Base-by-base conservation (phyloP, 1,140 invertebrate genomes). In the Drosophila nebulosa region DNA sequence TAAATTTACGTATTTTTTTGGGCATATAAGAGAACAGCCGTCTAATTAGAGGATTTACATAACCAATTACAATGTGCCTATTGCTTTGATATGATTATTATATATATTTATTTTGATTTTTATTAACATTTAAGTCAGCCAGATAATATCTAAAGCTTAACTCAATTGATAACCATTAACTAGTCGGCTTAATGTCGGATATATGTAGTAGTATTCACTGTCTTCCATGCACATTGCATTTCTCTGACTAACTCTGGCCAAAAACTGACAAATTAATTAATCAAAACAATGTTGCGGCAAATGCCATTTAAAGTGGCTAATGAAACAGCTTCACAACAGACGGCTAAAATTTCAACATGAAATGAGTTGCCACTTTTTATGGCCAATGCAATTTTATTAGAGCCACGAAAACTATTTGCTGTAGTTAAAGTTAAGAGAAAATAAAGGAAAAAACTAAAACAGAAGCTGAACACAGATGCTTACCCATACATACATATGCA, bases 271-370 rank as follows among this genome's bases (percentile, higher is more conserved):
- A 46, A 46, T 46, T 46, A 84, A 84, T 86, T 80, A 85, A 81
- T 86, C 74, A 85, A 81, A 86, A 86, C 74, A 86, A 77, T 78
- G 80, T 85, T 85, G 81, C 60, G 52, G 68, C 72, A 70, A 79
- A 79, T 83, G 72, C 50, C 71, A 79, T 50, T 50, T 68, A 69
- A 84, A 79, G 78, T 73, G 68, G 61, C 67, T 78, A 81, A 81
- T 80, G 69, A 80, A 79, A 80, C 57, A 58, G 64, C 72, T 42
- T n/a, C 60, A 78, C 63, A 57, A 62, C 62, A 35, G 39, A 46
- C 39, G 16, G 16, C 58, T 59, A 57, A 59, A 59, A 71, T 67
- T 60, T 66, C 63, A 59, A 52, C 62, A 51, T 64, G 71, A 67
- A 74, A 74, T 74, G 70, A 74, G 71, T 72, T 78, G 79, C 64